Base-by-base conservation (phyloP, 2,797 vertebrate genomes). In the Choloepus didactylus region DNA sequence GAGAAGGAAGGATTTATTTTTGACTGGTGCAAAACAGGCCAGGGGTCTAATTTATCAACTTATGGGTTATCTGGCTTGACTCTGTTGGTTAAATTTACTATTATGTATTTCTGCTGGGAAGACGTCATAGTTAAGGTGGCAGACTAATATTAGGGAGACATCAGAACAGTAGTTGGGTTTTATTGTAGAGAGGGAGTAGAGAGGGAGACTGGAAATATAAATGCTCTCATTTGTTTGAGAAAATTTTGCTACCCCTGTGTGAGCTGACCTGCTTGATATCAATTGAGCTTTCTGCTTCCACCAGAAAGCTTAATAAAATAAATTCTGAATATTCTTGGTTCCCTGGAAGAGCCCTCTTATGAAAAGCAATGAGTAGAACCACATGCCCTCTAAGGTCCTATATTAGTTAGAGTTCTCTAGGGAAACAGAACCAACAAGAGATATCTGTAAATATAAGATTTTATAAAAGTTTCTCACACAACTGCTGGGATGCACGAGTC, bases 101-200 rank as follows among this genome's bases (percentile, higher is more conserved):
- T 64, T 62, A 64, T 56, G 7, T 62, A 27, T 89, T 59, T 93
- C 82, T 88, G 15, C 31, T n/a, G 31, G 31, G 41, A 76, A 89
- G 41, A 60, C 35, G 73, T 80, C 54, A 35, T 31, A 73, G 83
- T 73, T 64, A 84, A 38, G 77, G 21, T 44, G 9, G 49, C 67
- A 77, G 38, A n/a, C 25, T 69, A 56, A 15, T 11, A 76, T n/a
- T 29, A 49, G 56, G 54, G 41, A 62, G 73, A 46, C 27, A 41
- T 59, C 29, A 80, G 60, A n/a, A 76, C 29, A 27, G 3, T 21
- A 84, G 12, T 49, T 49, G 21, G 51, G 31, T 38, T 86, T 75
- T 19, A 9, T 75, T 79, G 41, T 44, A 44, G 41, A 44, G 41
- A 44, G 41, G 41, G 41, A 44, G 41, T 81, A 49, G 73, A 12